A percentile compares a stretch with the other conserved stretches of the same genome.
These are phyloP conservation scores for Upupa epops DNA, from an alignment of 2,113 vertebrate genomes.

Conservation along the genomic window DNA sequence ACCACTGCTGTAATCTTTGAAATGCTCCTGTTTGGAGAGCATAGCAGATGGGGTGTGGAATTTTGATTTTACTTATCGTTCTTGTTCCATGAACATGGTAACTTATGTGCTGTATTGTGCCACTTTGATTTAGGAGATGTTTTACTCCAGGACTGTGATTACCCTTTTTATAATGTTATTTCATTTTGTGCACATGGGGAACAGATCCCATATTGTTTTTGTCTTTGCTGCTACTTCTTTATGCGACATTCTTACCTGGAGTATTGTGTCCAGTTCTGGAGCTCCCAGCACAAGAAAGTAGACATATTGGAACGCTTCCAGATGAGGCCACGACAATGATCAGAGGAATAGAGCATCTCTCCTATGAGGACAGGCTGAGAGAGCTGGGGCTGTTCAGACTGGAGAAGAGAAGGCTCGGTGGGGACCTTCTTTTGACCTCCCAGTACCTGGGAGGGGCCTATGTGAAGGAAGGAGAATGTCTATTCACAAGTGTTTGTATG, in stretches of 20 bases:
- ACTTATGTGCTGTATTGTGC: not conserved
- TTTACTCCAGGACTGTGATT: conserved; percentile 20
- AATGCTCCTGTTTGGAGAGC: conserved; percentile 10
- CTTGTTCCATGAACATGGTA: not conserved
- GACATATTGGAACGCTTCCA: too few species aligned
- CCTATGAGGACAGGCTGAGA: too few species aligned
- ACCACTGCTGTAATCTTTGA: not conserved
- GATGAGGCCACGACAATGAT: too few species aligned
- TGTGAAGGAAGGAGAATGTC: too few species aligned
- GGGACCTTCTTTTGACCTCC: too few species aligned
- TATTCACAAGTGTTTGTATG: too few species aligned
- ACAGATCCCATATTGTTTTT: not conserved
- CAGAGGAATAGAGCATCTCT: too few species aligned
- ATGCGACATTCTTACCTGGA: not conserved
- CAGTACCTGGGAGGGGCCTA: too few species aligned
- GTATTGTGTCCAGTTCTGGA: too few species aligned
- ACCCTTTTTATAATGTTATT: conserved; percentile 24
- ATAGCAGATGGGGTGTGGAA: not conserved
- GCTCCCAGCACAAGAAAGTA: too few species aligned
- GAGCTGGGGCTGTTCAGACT: too few species aligned
- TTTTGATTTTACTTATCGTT: conserved; percentile 27
- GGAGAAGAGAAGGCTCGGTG: too few species aligned
- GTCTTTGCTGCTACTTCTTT: conserved; percentile 8
- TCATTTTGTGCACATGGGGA: not conserved
- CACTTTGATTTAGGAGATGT: conserved; percentile 22